Base-by-base conservation (phyloP, 2,888 invertebrate species). In the Biston betularia region DNA sequence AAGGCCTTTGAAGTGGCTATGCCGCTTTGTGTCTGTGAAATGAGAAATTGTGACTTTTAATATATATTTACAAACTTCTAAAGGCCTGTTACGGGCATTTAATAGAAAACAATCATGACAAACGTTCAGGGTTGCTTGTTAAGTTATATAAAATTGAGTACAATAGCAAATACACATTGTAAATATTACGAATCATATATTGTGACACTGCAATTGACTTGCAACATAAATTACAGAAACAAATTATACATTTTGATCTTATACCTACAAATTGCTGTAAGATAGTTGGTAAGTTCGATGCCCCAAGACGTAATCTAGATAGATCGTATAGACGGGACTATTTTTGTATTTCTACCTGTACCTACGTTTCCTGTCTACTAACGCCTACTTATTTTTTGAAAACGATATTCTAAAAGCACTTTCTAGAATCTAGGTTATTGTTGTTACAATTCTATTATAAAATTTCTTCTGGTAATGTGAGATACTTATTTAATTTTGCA, bases 1-100 rank as follows among this genome's bases (percentile, higher is more conserved):
- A 73, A 95, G 93, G 62, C 95, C 96, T 76, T 95, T 95, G 89
- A 95, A 95, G 78, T 95, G 94, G 79, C 95, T 96, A 86, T 96
- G 95, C 74, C 96, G 90, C 82, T 95, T 94, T 58, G 95, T 95
- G 87, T 96, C 97, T 96, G 95, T 63, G 73, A 63, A 12, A 33
- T 15, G 24, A 56, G 57, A 57, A 54, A 40, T 12, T 24, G 24
- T 38, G 0, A 10, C 34, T n/a, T 7, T 38, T 11, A 38, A 15
- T 11, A 14, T 2, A n/a, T 9, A 8, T 10, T 14, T 15, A 15
- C 6, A n/a, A 10, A 53, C 8, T 15, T 53, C 15, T 52, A 14
- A 8, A n/a, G 34, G 34, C 34, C 34, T 50, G 8, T 34, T 8
- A n/a, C 12, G 34, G 33, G 7, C 6, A 34, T 34, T 9, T 38